Evolutionary conservation across 2,797 vertebrate species (phyloP).

Genomic region (Ctenopoma kingsleyae): DNA sequence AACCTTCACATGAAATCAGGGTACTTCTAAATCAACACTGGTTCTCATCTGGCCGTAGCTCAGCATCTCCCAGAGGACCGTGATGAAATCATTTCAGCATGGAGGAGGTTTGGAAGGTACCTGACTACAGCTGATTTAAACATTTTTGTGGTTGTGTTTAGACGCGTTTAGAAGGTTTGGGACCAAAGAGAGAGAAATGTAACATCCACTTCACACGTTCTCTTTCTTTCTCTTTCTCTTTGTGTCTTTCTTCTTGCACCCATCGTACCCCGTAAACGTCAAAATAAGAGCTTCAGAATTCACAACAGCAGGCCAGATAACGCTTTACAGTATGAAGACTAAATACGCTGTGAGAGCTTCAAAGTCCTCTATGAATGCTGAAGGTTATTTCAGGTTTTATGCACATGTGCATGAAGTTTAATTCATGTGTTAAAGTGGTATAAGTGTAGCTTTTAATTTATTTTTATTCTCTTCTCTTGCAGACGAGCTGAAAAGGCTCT

Average conservation of each 20-base stretch:
- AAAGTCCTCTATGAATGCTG: slow-evolving; percentile 1
- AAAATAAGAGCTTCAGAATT: neutral
- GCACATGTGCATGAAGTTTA: neutral
- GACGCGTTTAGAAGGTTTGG: too few species aligned
- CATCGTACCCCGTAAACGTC: neutral
- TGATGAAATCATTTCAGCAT: neutral
- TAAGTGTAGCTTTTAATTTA: neutral
- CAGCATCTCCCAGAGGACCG: neutral
- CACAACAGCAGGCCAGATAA: slow-evolving; percentile 7
- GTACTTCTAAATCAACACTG: too few species aligned
- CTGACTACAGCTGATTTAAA: too few species aligned
- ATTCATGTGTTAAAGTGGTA: neutral
- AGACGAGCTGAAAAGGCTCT: neutral
- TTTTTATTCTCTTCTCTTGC: neutral
- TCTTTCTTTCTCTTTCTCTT: neutral
- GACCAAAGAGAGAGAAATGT: too few species aligned
- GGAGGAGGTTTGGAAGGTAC: too few species aligned
- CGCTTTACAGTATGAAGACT: neutral
- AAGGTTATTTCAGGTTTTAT: neutral
- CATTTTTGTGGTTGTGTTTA: too few species aligned
- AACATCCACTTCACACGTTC: too few species aligned
- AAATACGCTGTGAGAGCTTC: neutral
- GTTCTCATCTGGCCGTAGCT: neutral
- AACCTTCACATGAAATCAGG: neutral
- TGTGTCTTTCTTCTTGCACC: neutral